These are phyloP conservation scores for Aleiodes testaceus DNA, from an alignment of 2,888 invertebrate genomes.

Conservation along the genomic window DNA sequence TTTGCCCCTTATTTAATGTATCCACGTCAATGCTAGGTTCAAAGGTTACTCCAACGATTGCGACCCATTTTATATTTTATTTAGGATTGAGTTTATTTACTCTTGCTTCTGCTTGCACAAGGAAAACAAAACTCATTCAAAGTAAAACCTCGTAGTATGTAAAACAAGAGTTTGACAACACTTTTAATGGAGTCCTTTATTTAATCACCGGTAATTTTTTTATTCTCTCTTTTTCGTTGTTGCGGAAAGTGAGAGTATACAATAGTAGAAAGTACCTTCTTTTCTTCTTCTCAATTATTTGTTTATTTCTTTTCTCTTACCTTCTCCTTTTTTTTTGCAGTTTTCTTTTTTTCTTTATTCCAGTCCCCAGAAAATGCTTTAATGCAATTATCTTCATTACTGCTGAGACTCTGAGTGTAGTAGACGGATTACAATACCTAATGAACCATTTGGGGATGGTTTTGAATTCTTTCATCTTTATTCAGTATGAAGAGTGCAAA, in stretches of 20 bases:
- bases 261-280: slow-evolving; percentile 21
- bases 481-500: background rate
- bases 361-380: slow-evolving; percentile 62
- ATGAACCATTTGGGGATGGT: slow-evolving; percentile 61
- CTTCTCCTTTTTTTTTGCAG: slow-evolving; percentile 53
- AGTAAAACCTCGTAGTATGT: slow-evolving; percentile 31
- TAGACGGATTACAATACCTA: slow-evolving; percentile 70
- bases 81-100: slow-evolving; percentile 43
- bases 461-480: slow-evolving; percentile 13
- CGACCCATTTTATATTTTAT: slow-evolving; percentile 33
- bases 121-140: slow-evolving; percentile 46
- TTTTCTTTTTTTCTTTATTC: slow-evolving; percentile 34
- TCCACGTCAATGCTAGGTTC: slow-evolving; percentile 8
- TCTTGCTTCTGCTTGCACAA: slow-evolving; percentile 36
- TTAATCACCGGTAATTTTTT: slow-evolving; percentile 41
- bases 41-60: slow-evolving; percentile 45
- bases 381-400: slow-evolving; percentile 72
- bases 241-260: slow-evolving; percentile 27
- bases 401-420: slow-evolving; percentile 55
- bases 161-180: slow-evolving; percentile 39
- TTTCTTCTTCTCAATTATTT: slow-evolving; percentile 34
- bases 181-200: slow-evolving; percentile 43
- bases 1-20: no score
- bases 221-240: slow-evolving; percentile 39
- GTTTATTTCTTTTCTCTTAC: slow-evolving; percentile 48